phyloP scores from a whole-genome alignment of 1,140 invertebrate species.

The Thaumatotibia leucotreta region DNA sequence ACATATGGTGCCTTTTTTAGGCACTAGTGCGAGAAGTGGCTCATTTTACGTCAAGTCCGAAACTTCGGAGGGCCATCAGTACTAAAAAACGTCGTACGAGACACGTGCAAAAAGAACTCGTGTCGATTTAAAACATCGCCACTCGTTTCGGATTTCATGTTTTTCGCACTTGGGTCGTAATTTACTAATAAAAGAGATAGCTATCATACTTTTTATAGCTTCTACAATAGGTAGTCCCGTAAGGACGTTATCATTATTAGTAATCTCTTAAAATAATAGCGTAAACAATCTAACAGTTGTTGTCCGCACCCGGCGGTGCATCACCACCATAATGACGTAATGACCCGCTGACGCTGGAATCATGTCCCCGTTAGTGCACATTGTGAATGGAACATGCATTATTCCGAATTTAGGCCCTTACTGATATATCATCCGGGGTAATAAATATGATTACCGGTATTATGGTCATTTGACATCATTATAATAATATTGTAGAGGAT shows the following conservation, averaged over 20 bases:
- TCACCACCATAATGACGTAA: conserved; percentile 1
- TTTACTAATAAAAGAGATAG: too few relatives aligned
- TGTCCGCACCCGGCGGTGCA: not conserved
- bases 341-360: not conserved
- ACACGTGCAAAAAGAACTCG: too few relatives aligned
- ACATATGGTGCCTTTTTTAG: too few relatives aligned
- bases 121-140: too few relatives aligned
- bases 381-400: conserved; percentile 2
- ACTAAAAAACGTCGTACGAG: too few relatives aligned
- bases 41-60: too few relatives aligned
- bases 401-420: not conserved
- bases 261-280: conserved; percentile 7
- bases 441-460: conserved; percentile 4
- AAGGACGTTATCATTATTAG: not conserved
- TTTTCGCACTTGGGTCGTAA: too few relatives aligned
- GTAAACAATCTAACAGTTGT: not conserved
- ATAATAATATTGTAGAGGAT: not conserved
- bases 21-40: too few relatives aligned
- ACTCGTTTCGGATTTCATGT: too few relatives aligned
- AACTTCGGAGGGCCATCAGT: too few relatives aligned
- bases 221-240: not conserved
- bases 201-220: too few relatives aligned
- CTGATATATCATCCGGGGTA: conserved; percentile 3
- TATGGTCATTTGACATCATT: conserved; percentile 7
- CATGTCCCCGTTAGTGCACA: not conserved